Conservation (phyloP, 2,113 vertebrate species). For the Bufo bufo region DNA sequence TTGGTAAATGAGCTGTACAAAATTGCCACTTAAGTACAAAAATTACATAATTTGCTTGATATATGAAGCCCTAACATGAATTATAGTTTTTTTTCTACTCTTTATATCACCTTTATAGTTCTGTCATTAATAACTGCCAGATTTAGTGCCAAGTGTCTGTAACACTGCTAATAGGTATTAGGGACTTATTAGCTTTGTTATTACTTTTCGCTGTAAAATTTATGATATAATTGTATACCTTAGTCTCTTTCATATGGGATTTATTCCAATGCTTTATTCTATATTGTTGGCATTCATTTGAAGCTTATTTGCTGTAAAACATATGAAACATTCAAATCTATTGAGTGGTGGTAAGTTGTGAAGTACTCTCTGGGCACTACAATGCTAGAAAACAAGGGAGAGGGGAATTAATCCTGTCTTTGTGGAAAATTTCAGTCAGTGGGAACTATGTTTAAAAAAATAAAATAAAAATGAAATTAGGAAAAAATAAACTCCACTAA, state of each 20-base stretch:
- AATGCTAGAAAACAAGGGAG: neutral
- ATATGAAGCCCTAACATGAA: conserved; percentile 1
- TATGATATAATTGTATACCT: conserved; percentile 10
- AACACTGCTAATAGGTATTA: conserved; percentile 26
- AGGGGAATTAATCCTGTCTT: too few species aligned
- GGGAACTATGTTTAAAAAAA: too few species aligned
- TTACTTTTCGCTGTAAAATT: neutral
- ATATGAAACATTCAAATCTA: neutral
- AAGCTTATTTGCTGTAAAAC: too few species aligned
- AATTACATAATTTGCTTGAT: neutral
- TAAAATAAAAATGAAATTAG: too few species aligned
- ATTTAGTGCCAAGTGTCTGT: conserved; percentile 13
- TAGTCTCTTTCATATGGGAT: neutral
- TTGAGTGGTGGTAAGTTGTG: neutral
- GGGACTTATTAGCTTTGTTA: conserved; percentile 10
- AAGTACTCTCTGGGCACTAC: neutral
- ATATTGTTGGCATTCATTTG: too few species aligned
- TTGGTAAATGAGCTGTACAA: conserved; percentile 5
- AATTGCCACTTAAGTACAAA: neutral
- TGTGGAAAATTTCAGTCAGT: too few species aligned
- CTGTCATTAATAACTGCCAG: conserved; percentile 22
- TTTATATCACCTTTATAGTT: conserved; percentile 16
- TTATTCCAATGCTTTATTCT: too few species aligned
- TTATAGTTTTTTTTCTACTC: conserved; percentile 5
- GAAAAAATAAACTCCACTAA: too few species aligned